Evolutionary conservation across 2,797 vertebrate genomes (phyloP).

Genomic region (Vireo griseus): DNA sequence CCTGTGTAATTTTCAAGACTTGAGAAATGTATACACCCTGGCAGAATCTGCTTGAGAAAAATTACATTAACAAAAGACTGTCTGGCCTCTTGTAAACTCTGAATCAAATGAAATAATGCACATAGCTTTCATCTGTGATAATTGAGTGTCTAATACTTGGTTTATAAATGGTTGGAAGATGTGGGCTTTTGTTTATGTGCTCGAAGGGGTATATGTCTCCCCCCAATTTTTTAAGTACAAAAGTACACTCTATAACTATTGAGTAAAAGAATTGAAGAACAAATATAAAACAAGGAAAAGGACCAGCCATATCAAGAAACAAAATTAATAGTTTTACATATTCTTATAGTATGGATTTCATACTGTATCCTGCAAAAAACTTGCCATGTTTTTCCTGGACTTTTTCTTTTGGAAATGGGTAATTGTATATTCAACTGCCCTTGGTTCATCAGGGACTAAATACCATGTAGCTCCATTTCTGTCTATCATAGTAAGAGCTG

Average conservation of each 20-base stretch:
- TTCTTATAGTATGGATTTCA: background rate
- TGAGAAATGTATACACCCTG: background rate
- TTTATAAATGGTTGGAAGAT: background rate
- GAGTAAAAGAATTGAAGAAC: background rate
- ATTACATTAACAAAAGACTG: background rate
- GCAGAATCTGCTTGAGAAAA: background rate
- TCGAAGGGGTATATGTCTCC: fast-evolving
- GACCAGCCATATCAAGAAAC: background rate
- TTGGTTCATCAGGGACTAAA: background rate
- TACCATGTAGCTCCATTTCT: background rate
- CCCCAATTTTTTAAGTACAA: background rate
- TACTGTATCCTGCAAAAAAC: background rate
- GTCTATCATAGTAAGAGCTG: background rate
- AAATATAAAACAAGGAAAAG: background rate
- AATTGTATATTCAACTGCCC: background rate
- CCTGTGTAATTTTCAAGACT: background rate
- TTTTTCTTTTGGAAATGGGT: background rate
- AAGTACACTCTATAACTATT: background rate
- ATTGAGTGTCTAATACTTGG: background rate
- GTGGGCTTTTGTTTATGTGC: background rate
- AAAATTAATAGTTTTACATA: background rate
- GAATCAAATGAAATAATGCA: background rate
- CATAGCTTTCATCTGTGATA: background rate
- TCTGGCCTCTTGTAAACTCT: background rate
- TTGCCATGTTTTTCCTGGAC: background rate